A percentile compares a stretch with the other conserved stretches of the same genome.
Conservation (phyloP, 2,888 invertebrate genomes). For the Amblyjoppa proteus region DNA sequence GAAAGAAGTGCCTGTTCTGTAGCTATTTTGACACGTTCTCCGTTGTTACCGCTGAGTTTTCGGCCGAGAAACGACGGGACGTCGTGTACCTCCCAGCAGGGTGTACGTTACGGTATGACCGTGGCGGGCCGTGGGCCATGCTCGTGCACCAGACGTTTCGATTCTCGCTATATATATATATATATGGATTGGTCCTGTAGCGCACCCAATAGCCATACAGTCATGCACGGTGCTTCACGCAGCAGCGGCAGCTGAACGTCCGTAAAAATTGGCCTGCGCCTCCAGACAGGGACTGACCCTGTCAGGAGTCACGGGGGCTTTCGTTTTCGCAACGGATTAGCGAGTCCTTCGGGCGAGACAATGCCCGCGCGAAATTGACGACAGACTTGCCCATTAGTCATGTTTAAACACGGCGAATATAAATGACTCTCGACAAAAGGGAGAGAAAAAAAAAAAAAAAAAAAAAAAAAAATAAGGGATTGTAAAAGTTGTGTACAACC, state of each 20-base stretch:
- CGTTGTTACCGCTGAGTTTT: conserved; percentile 81
- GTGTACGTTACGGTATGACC: conserved; percentile 72
- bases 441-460: neutral
- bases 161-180: conserved; percentile 21
- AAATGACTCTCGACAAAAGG: neutral
- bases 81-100: conserved; percentile 80
- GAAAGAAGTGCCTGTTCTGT: conserved; percentile 74
- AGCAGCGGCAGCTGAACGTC: conserved; percentile 44
- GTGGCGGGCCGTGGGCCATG: conserved; percentile 41
- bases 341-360: conserved; percentile 61
- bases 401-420: conserved; percentile 49
- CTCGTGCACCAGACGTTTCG: conserved; percentile 55
- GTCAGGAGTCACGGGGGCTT: conserved; percentile 61
- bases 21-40: conserved; percentile 84
- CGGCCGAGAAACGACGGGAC: conserved; percentile 80
- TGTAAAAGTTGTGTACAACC: no score
- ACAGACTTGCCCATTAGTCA: conserved; percentile 55
- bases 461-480: neutral
- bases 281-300: conserved; percentile 56
- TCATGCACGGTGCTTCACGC: conserved; percentile 10
- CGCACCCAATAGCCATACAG: conserved; percentile 9
- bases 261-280: conserved; percentile 45
- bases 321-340: conserved; percentile 67
- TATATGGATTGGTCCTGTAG: conserved; percentile 4
- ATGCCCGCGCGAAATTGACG: conserved; percentile 53